These are phyloP conservation scores for Macrosoma leucophasiata DNA, from an alignment of 2,888 invertebrate genomes.

Conservation along the genomic window DNA sequence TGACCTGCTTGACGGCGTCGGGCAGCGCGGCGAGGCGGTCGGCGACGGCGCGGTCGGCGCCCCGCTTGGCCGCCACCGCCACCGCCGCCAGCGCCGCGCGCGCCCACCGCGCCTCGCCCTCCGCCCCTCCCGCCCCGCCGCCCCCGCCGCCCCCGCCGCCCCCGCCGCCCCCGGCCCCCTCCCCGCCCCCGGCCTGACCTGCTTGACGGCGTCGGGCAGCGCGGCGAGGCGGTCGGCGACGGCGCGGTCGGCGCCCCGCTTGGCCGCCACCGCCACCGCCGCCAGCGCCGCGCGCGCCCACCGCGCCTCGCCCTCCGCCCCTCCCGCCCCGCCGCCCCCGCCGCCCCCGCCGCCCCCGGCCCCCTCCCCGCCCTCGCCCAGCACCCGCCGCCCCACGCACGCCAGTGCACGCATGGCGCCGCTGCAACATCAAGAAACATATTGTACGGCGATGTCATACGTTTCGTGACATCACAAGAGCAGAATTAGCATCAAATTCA, in stretches of 20 bases:
- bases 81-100: conserved; percentile 50
- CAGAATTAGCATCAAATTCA: too few relatives aligned
- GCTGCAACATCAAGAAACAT: conserved; percentile 69
- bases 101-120: conserved; percentile 46
- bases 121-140: too few relatives aligned
- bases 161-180: too few relatives aligned
- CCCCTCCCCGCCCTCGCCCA: conserved; percentile 87
- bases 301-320: conserved; percentile 40
- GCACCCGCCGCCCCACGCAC: conserved; percentile 92
- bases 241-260: conserved; percentile 87
- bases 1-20: conserved; percentile 53
- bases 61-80: conserved; percentile 57
- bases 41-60: background rate
- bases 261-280: conserved; percentile 54
- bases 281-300: conserved; percentile 54
- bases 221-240: conserved; percentile 89
- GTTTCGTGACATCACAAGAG: too few relatives aligned
- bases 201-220: conserved; percentile 78
- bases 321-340: conserved; percentile 80
- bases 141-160: conserved; percentile 20
- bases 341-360: conserved; percentile 75
- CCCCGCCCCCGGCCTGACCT: conserved; percentile 31
- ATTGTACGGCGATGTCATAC: too few relatives aligned
- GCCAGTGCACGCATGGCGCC: conserved; percentile 96
- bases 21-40: conserved; percentile 18